Conservation (phyloP, 2,113 vertebrate genomes). For the Delphinapterus leucas region DNA sequence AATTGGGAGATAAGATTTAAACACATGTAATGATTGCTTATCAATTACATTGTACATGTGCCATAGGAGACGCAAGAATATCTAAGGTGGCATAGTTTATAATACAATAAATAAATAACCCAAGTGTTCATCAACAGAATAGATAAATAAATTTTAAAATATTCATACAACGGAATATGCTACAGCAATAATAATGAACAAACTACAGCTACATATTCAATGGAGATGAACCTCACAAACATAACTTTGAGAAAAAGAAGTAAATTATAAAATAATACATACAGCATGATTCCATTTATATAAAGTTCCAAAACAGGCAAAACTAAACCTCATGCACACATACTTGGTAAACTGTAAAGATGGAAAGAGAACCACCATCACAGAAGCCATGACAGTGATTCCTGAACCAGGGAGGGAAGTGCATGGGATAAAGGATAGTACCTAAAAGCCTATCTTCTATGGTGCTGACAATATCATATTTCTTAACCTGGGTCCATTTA, state of each 20-base stretch:
- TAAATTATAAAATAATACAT: not conserved
- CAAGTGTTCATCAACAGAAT: not conserved
- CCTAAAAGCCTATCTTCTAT: not conserved
- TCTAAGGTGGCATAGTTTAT: not conserved
- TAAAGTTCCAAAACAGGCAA: not conserved
- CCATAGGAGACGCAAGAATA: not conserved
- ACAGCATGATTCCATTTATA: not conserved
- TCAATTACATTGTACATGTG: not conserved
- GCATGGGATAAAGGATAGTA: not conserved
- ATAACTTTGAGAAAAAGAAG: not conserved
- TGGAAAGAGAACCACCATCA: not conserved
- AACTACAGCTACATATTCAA: not conserved
- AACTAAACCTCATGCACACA: not conserved
- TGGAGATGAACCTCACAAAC: not conserved
- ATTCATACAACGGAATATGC: not conserved
- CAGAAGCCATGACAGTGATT: not conserved
- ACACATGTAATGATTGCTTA: conserved; percentile 3
- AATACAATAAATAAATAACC: not conserved
- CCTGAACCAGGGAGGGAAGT: not conserved
- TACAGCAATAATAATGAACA: not conserved
- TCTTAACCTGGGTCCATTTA: not conserved
- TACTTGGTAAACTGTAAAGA: not conserved
- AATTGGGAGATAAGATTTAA: conserved; percentile 19
- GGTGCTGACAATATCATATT: not conserved
- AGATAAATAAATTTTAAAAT: not conserved